Base-by-base conservation (phyloP, 2,888 invertebrate species). In the Brachypalpus laphriformis region DNA sequence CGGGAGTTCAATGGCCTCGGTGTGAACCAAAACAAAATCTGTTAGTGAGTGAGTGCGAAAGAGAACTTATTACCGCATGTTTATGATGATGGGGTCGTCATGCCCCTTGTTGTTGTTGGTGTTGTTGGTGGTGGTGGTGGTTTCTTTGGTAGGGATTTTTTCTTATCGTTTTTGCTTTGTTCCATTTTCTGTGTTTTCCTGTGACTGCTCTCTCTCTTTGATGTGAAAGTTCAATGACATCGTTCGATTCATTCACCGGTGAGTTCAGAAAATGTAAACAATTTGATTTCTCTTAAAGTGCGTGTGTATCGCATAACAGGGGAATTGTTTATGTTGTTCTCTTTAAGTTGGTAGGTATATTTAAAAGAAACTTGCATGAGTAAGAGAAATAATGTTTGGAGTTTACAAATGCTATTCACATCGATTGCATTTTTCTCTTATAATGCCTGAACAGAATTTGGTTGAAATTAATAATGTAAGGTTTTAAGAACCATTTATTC, bases 1-100 rank as follows among this genome's bases (percentile, higher is more conserved):
- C 83, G 87, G 87, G 86, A 74, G 88, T 88, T 88, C 88, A 87
- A 81, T 65, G 87, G 34, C 87, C 88, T 66, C 78, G 49, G 63
- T 87, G 86, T 81, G 87, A 87, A 88, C 88, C 88, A 88, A 85
- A 80, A 85, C 83, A 85, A 85, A 85, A 85, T 80, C 51, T 47
- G 57, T 51, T 57, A 75, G 34, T 37, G 20, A 18, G 65, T 59
- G 51, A 40, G 25, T 42, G 49, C 11, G 11, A 34, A 31, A 66
- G 37, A 8, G 63, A 82, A 51, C 49, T 56, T 80, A 75, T 75
- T 63, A 65, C 63, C 56, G 63, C 68, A 80, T 63, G 47, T 54
- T 25, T 5, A 25, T 72, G 63, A 14, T 74, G 74, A 63, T 51
- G 65, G 59, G 70, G 63, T 80, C 77, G 71, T 56, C 28, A 6